phyloP scores from a whole-genome alignment of 2,113 vertebrate species.

The Nannobrachium achirus region DNA sequence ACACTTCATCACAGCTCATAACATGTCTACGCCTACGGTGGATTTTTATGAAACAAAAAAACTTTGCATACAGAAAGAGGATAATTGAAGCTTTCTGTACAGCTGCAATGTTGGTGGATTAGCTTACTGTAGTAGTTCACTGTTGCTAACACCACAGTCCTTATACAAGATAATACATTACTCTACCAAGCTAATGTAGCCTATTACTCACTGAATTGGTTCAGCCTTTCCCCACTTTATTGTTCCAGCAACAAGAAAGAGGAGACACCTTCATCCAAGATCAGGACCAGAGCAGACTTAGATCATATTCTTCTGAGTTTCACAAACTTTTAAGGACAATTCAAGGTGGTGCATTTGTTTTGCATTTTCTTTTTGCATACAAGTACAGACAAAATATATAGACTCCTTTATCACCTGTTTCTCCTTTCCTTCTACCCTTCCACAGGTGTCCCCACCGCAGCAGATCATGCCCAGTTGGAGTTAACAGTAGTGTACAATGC shows the following conservation, averaged over 20 bases:
- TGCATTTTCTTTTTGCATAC: not conserved
- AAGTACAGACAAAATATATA: not conserved
- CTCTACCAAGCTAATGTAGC: not conserved
- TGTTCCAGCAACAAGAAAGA: constrained; percentile 52
- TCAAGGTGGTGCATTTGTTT: constrained; percentile 64
- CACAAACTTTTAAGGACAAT: constrained; percentile 76
- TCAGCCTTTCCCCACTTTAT: not conserved
- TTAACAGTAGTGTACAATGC: constrained; percentile 74
- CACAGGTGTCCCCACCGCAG: constrained; percentile 70
- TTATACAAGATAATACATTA: not conserved
- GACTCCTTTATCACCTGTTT: not conserved
- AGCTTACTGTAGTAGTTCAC: too few species aligned
- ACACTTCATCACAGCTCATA: too few species aligned
- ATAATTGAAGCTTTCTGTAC: too few species aligned
- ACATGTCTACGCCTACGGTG: too few species aligned
- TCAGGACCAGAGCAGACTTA: constrained; percentile 38
- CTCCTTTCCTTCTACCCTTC: not conserved
- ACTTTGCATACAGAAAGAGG: too few species aligned
- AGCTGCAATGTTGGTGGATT: too few species aligned
- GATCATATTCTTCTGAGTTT: constrained; percentile 61
- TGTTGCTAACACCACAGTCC: too few species aligned
- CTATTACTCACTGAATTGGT: not conserved
- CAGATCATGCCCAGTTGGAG: constrained; percentile 66
- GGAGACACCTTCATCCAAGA: constrained; percentile 15
- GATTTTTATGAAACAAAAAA: too few species aligned